Evolutionary conservation across 1,140 invertebrate genomes (phyloP), one percentile per base, ranked within the genome.

Genomic region (Uloborus diversus): DNA sequence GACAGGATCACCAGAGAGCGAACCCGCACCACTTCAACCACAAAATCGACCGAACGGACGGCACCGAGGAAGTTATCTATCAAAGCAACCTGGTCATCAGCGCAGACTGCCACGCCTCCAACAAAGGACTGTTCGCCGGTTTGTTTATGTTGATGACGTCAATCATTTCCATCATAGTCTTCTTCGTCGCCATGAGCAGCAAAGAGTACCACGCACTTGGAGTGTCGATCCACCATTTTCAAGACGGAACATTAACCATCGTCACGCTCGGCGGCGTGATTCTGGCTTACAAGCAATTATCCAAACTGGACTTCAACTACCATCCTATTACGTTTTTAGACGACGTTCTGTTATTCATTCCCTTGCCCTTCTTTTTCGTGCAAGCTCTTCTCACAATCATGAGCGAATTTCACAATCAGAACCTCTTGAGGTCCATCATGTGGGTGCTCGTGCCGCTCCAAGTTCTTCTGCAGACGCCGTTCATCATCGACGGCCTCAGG

Each of bases 401-500:
- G 23, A 35, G 64, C 4, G 73, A 78, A 49, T 86, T 92, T 78
- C 64, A 68, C 3, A 23, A 28, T 13, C 3, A n/a, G 17, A 73
- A 56, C 5, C 17, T 27, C 0, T 7, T 71, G 2, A 56, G 76
- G 11, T 64, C 66, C n/a, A 17, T 73, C 13, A 57, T 81, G 47
- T 66, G 42, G 1, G 3, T 78, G 13, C 30, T 81, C 5, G 35
- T 64, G 3, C 61, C 61, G 0, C 7, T 81, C 23, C 92, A 81
- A 33, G 82, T 84, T 3, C 66, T 81, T 17, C 11, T 93, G 2
- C 93, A 95, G 87, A 93, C 93, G 0, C 89, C 92, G 0, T 90
- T 94, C 37, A 91, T 94, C 4, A 90, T 93, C 37, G 93, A 94
- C 84, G 93, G 92, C 3, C 86, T 94, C 23, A 88, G 93, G 25